Evolutionary conservation across 2,113 vertebrate species (phyloP).

Genomic region (Semnornis frantzii): DNA sequence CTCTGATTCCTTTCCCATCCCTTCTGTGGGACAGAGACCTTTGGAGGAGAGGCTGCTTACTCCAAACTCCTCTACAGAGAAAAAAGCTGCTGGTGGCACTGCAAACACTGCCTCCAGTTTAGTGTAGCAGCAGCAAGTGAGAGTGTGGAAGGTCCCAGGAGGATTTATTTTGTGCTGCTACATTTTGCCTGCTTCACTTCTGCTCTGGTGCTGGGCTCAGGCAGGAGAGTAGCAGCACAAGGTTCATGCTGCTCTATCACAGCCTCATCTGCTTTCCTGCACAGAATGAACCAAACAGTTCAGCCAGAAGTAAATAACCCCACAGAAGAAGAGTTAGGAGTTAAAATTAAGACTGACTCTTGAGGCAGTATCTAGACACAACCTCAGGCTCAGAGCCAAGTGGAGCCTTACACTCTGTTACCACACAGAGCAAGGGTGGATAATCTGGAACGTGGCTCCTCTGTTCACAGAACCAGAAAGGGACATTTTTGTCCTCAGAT

Average conservation of each 20-base stretch:
- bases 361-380: neutral
- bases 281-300: neutral
- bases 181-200: neutral
- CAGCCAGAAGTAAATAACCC: neutral
- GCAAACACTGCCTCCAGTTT: neutral
- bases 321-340: neutral
- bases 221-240: neutral
- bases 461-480: neutral
- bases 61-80: neutral
- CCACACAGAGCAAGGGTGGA: neutral
- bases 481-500: neutral
- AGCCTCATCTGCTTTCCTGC: neutral
- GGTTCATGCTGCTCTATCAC: accelerated
- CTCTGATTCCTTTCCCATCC: neutral
- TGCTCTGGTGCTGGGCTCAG: neutral
- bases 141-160: too few relatives aligned
- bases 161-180: neutral
- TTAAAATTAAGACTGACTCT: neutral
- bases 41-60: neutral
- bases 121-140: neutral
- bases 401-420: accelerated
- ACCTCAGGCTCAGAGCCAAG: neutral
- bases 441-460: neutral
- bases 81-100: neutral
- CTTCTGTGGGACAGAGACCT: neutral